Percentiles rank a stretch among this genome's conserved stretches.
phyloP scores from a whole-genome alignment of 2,888 invertebrate species.

The Euplagia quadripunctaria region DNA sequence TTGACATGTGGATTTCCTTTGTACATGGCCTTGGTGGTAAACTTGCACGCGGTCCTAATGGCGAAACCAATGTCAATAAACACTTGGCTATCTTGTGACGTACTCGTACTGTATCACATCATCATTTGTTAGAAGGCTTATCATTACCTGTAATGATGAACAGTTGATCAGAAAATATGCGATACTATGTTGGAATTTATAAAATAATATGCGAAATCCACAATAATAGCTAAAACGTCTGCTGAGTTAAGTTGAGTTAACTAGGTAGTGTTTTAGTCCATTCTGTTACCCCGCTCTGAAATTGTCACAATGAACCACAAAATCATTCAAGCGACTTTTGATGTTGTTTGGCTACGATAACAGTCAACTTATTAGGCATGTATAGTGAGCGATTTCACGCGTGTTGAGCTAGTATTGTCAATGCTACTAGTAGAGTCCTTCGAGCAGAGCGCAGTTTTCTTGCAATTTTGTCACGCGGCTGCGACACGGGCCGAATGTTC shows the following conservation, averaged over 20 bases:
- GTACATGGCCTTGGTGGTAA: too few relatives aligned
- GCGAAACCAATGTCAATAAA: too few relatives aligned
- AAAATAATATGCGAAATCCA: neutral
- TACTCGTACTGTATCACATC: too few relatives aligned
- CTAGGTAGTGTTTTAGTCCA: neutral
- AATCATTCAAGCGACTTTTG: neutral
- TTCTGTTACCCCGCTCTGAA: neutral
- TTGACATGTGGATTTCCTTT: too few relatives aligned
- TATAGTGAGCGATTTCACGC: neutral
- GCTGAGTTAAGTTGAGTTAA: neutral
- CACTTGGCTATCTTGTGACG: too few relatives aligned
- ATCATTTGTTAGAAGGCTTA: too few relatives aligned
- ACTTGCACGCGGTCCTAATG: too few relatives aligned
- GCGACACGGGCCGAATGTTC: constrained; percentile 67
- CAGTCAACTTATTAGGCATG: neutral
- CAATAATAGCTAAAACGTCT: neutral
- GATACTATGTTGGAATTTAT: neutral
- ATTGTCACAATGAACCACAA: neutral
- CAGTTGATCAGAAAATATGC: neutral
- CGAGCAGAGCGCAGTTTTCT: constrained; percentile 32
- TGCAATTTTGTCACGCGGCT: constrained; percentile 69
- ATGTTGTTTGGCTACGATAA: neutral
- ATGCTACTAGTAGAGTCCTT: constrained; percentile 15
- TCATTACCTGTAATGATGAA: too few relatives aligned
- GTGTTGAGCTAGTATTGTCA: constrained; percentile 8